A percentile compares a stretch with the other conserved stretches of the same genome.
phyloP scores from a whole-genome alignment of 1,140 invertebrate genomes.

The Amyelois transitella region DNA sequence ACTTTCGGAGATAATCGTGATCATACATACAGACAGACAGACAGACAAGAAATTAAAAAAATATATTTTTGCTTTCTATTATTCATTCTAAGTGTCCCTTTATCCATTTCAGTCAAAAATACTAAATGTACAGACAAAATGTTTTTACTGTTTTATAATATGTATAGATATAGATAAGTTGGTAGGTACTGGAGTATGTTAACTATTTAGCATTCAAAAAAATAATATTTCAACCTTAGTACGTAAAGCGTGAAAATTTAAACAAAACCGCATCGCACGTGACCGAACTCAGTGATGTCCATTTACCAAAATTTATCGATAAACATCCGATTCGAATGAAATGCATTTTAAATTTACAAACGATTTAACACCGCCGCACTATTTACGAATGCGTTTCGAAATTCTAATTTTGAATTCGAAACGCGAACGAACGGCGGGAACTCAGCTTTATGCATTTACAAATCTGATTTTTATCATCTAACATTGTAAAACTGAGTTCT shows the following conservation, averaged over 20 bases:
- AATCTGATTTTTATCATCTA: constrained; percentile 22
- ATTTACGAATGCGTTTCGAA: constrained; percentile 47
- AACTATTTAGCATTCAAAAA: not conserved
- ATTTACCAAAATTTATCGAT: constrained; percentile 54
- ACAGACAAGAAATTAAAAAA: no score
- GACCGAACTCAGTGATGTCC: constrained; percentile 42
- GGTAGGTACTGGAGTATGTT: no score
- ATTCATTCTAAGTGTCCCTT: no score
- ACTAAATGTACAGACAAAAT: no score
- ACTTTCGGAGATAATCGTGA: no score
- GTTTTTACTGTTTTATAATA: no score
- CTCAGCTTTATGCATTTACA: constrained; percentile 48
- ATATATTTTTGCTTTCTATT: no score
- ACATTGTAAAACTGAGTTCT: not conserved
- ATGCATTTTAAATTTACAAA: constrained; percentile 56
- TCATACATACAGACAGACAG: no score
- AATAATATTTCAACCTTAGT: not conserved
- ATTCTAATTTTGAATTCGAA: constrained; percentile 56
- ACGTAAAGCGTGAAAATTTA: constrained; percentile 43
- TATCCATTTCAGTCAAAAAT: no score
- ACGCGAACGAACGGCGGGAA: constrained; percentile 49
- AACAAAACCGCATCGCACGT: constrained; percentile 42
- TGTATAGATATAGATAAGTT: no score
- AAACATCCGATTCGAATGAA: constrained; percentile 50
- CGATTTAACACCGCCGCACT: constrained; percentile 63